Percentiles rank a stretch among this genome's conserved stretches.
phyloP scores from a whole-genome alignment of 2,888 invertebrate species.

The Eristalis arbustorum region DNA sequence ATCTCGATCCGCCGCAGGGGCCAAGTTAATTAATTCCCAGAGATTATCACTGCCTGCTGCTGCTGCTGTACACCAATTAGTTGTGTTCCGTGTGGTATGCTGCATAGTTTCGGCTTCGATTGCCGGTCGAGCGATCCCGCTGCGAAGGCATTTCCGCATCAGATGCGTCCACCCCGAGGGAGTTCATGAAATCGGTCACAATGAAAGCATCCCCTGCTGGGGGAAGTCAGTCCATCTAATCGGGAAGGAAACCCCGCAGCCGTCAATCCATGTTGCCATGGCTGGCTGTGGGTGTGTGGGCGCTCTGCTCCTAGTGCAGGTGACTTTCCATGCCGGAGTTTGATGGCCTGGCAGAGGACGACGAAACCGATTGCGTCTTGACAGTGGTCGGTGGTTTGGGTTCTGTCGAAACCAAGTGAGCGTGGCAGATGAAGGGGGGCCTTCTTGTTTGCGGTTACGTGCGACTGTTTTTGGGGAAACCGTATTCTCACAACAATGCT shows the following conservation, averaged over 20 bases:
- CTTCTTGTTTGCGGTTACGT: neutral
- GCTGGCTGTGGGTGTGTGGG: neutral
- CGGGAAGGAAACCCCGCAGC: neutral
- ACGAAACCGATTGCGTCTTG: neutral
- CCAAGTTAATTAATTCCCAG: slow-evolving; percentile 18
- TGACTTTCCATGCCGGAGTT: neutral
- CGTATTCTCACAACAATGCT: neutral
- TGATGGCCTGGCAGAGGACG: neutral
- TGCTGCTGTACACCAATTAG: neutral
- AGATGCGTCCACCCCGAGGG: neutral
- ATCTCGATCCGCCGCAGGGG: neutral
- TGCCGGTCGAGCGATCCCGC: neutral
- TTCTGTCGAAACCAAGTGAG: neutral
- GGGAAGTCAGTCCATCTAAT: neutral
- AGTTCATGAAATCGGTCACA: neutral
- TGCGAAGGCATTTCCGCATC: neutral
- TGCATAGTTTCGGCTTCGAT: neutral
- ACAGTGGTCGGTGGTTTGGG: neutral
- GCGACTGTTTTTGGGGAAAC: neutral
- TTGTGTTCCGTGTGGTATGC: neutral
- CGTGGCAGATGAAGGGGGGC: neutral
- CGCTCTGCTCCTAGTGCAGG: neutral
- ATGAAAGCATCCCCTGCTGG: neutral
- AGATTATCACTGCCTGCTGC: neutral
- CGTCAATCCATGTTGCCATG: neutral